A percentile compares a stretch with the other conserved stretches of the same genome.
phyloP scores from a whole-genome alignment of 53 echinoderm and acorn worm genomes.

The Antedon mediterranea region DNA sequence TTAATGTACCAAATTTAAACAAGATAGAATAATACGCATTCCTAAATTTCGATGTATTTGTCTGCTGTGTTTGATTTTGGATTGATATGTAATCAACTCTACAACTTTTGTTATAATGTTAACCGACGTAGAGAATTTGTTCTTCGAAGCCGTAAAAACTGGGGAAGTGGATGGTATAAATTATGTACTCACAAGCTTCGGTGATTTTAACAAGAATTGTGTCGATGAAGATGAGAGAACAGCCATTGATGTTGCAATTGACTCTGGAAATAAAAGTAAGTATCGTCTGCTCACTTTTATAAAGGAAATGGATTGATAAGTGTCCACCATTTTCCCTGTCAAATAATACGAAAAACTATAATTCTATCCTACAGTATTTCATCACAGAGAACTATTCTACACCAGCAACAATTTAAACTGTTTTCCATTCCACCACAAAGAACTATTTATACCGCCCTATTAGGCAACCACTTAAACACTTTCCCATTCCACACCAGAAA shows the following conservation, averaged over 20 bases:
- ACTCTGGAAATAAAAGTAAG: background rate
- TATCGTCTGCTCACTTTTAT: background rate
- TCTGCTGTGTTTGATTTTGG: background rate
- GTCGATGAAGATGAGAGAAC: background rate
- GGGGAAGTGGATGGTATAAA: background rate
- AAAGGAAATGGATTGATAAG: too few species aligned
- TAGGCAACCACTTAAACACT: too few species aligned
- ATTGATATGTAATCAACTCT: background rate
- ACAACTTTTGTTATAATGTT: background rate
- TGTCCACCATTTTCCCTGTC: too few species aligned
- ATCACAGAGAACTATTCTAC: too few species aligned
- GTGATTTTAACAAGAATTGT: constrained; percentile 2
- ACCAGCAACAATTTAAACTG: too few species aligned
- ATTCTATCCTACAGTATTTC: too few species aligned
- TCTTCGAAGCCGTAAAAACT: background rate
- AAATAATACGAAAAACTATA: too few species aligned
- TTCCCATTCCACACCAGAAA: too few species aligned
- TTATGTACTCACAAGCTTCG: background rate
- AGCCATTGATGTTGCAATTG: constrained; percentile 1
- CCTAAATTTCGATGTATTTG: background rate
- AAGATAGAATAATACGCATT: background rate
- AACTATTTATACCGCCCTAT: too few species aligned
- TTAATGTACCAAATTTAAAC: background rate
- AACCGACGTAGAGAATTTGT: background rate
- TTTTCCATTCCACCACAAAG: too few species aligned